Base-by-base conservation (phyloP, 2,888 invertebrate species). In the Bombylius discolor region DNA sequence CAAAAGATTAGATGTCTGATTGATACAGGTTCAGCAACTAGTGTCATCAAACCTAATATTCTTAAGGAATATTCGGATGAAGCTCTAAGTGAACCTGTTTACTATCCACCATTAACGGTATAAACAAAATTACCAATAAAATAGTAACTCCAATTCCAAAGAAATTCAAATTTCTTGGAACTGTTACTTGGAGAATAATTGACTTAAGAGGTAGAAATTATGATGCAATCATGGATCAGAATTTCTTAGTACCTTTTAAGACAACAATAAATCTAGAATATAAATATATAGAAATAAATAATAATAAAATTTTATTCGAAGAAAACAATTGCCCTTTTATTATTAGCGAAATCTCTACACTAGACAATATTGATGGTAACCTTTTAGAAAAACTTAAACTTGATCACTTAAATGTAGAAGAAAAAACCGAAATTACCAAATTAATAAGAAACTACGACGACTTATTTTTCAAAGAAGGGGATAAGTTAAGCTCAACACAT, bases 161-260 rank as follows among this genome's bases (percentile, higher is more conserved):
- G 51, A 56, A 59, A 59, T 59, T 59, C 47, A 58, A 58, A 49
- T 49, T 50, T 45, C 49, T 51, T 53, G 58, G 56, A 14, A 60
- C 58, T 36, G 49, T 60, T 31, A 55, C 51, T 8, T 59, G 59
- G 58, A 58, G 55, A 47, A 50, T 56, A 32, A 56, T 59, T 31
- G 23, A 56, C 44, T 58, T 59, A 45, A 32, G 50, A 14, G 56
- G 56, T 49, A n/a, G 36, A 23, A 36, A 34, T 12, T 52, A 52
- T 14, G 52, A 52, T 11, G 52, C 47, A 11, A 52, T 52, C 12
- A 52, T 52, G 47, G 52, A 47, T 11, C 53, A 47, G 11, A 53
- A 53, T 32, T 39, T 53, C 33, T 32, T 53, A 31, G 32, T 13
- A 13, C 53, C 53, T n/a, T 48, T 53, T 14, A 48, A 42, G n/a